Evolutionary conservation across 2,797 vertebrate genomes (phyloP).

Genomic region (Helicolenus hilgendorfi): DNA sequence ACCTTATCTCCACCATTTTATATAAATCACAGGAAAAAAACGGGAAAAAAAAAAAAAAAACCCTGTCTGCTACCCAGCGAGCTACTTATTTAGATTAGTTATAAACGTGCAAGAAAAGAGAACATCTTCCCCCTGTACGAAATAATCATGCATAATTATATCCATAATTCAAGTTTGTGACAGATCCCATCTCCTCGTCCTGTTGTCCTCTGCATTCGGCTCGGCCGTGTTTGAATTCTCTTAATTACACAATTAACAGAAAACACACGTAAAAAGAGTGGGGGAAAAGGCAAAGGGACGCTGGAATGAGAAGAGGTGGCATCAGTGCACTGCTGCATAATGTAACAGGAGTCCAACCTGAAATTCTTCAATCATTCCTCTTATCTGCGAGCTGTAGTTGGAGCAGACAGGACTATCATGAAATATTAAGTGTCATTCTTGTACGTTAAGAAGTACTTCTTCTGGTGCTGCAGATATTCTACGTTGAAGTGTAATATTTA

Average conservation of each 20-base stretch:
- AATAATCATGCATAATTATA: constrained; percentile 99
- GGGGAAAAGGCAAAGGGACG: constrained; percentile 86
- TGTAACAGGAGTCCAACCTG: constrained; percentile 77
- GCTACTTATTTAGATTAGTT: constrained; percentile 99
- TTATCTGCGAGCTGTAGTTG: constrained; percentile 72
- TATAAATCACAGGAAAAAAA: constrained; percentile 96
- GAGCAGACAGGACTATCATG: constrained; percentile 67
- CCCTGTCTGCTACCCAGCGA: constrained; percentile 94
- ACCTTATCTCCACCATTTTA: constrained; percentile 99
- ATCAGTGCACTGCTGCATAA: constrained; percentile 54
- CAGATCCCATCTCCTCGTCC: constrained; percentile 99
- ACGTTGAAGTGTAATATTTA: constrained; percentile 42
- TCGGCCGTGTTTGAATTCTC: constrained; percentile 95
- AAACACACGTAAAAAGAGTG: constrained; percentile 89
- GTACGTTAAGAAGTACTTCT: constrained; percentile 44
- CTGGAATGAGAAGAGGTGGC: constrained; percentile 80
- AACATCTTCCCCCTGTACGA: constrained; percentile 98
- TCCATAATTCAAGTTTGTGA: constrained; percentile 99
- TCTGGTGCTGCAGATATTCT: constrained; percentile 43
- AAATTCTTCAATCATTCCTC: constrained; percentile 74
- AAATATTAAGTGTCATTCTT: constrained; percentile 74
- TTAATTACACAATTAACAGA: constrained; percentile 97
- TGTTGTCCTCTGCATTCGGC: constrained; percentile 97
- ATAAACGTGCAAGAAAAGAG: constrained; percentile 98
- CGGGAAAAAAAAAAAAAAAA: constrained; percentile 73